These are phyloP conservation scores for Caenorhabditis sp. DNA, from an alignment of 2,888 invertebrate species.

Conservation along the genomic window DNA sequence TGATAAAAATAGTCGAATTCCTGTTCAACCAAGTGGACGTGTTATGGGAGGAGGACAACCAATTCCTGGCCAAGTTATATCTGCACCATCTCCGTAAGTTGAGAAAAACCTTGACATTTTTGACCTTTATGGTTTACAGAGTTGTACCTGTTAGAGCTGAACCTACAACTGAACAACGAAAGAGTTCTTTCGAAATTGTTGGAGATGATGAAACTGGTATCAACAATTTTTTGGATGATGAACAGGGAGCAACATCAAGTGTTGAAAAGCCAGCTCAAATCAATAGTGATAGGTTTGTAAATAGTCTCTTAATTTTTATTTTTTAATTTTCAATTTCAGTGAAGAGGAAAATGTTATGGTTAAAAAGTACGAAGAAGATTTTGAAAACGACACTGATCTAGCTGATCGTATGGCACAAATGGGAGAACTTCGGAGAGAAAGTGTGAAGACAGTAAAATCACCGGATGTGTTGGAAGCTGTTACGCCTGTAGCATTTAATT, in stretches of 20 bases:
- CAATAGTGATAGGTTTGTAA: conserved; percentile 28
- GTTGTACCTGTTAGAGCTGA: conserved; percentile 5
- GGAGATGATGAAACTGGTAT: conserved; percentile 39
- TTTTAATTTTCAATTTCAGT: conserved; percentile 19
- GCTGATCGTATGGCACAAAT: conserved; percentile 40
- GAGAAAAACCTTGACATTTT: neutral
- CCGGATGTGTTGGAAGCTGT: conserved; percentile 19
- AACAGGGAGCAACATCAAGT: conserved; percentile 13
- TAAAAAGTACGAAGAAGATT: conserved; percentile 63
- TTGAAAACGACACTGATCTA: conserved; percentile 56
- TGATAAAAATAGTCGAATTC: conserved; percentile 26
- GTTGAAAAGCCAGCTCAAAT: conserved; percentile 11
- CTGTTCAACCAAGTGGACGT: conserved; percentile 30
- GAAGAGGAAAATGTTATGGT: conserved; percentile 61
- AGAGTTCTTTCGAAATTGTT: conserved; percentile 46
- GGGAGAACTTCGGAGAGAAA: conserved; percentile 32
- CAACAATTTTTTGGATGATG: conserved; percentile 43
- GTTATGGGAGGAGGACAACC: conserved; percentile 58
- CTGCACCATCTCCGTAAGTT: conserved; percentile 19
- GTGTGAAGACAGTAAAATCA: neutral
- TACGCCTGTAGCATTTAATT: conserved; percentile 34
- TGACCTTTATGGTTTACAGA: conserved; percentile 7
- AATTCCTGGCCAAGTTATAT: conserved; percentile 46
- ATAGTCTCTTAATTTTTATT: neutral
- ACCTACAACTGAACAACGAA: conserved; percentile 15